Evolutionary conservation across 2,797 vertebrate genomes (phyloP).

Genomic region (Mastacembelus armatus): DNA sequence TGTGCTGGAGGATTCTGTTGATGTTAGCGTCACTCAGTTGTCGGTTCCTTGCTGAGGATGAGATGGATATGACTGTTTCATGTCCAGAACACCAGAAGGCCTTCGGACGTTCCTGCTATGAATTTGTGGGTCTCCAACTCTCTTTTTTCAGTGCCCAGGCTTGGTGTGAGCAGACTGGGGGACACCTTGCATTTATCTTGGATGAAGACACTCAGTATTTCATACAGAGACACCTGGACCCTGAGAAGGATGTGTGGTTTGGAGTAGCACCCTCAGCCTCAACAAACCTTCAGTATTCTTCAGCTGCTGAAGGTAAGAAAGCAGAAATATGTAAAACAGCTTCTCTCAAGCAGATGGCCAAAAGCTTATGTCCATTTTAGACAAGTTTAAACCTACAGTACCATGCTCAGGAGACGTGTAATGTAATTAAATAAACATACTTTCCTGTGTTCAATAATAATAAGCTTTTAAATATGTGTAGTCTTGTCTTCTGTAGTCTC

Average conservation of each 20-base stretch:
- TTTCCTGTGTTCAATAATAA: not conserved
- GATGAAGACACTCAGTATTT: constrained; percentile 88
- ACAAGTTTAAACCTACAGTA: not conserved
- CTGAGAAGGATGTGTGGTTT: constrained; percentile 87
- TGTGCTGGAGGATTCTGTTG: constrained; percentile 63
- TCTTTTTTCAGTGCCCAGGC: constrained; percentile 85
- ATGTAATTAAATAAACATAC: too few relatives aligned
- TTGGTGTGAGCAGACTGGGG: constrained; percentile 90
- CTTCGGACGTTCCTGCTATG: constrained; percentile 88
- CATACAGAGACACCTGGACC: constrained; percentile 82
- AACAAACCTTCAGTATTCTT: constrained; percentile 58
- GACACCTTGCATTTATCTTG: constrained; percentile 89
- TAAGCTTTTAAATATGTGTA: not conserved
- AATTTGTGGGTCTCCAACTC: constrained; percentile 81
- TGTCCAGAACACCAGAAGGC: constrained; percentile 84
- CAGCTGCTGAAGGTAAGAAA: constrained; percentile 67
- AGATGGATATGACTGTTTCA: constrained; percentile 1
- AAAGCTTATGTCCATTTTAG: too few relatives aligned
- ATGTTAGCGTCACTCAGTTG: constrained; percentile 48
- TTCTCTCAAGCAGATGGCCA: too few relatives aligned
- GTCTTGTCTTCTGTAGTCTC: too few relatives aligned
- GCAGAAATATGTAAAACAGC: not conserved
- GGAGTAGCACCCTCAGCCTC: constrained; percentile 80
- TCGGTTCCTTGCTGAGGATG: constrained; percentile 40
- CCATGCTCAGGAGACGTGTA: too few relatives aligned